Base-by-base conservation (phyloP, 1,140 invertebrate genomes). In the Microplitis mediator region DNA sequence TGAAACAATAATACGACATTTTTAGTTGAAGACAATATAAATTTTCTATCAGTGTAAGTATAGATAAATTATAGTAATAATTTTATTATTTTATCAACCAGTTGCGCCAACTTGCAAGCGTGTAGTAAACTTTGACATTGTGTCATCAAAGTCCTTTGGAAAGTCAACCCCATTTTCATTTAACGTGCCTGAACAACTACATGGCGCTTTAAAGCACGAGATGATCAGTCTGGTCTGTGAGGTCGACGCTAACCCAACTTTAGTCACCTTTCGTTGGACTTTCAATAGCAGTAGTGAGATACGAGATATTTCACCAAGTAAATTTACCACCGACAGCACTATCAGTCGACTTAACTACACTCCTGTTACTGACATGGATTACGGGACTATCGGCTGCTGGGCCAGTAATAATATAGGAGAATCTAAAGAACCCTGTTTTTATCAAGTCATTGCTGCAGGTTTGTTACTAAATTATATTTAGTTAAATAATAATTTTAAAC, bases 271-370 rank as follows among this genome's bases (percentile, higher is more conserved):
- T 84, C 93, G 94, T 72, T 95, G 95, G 95, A 94, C 93, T 34
- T 95, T 96, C 88, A 95, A 95, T 86, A 95, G 94, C 80, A 94
- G 93, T 36, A 93, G 94, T 3, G 94, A 95, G 80, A 90, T 93
- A 80, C 92, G 91, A 13, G 92, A 93, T 81, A 88, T 95, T 51
- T 90, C 93, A 4, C 85, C 91, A 13, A 89, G 89, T 52, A 85
- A 89, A 72, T 92, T 90, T 80, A 79, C 80, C 69, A 90, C 86
- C 75, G 86, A 90, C 62, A 92, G 92, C n/a, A 90, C 91, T 52
- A 89, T 92, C 35, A 95, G 93, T 16, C 90, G 91, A 4, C 85
- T 95, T 23, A 95, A 94, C 80, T 96, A 95, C 82, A 95, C 94
- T 0, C 95, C 94, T 1, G 91, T 90, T 8, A 91, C 91, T 4